These are phyloP conservation scores for Tetanocera ferruginea DNA, from an alignment of 2,888 invertebrate genomes.

Conservation along the genomic window DNA sequence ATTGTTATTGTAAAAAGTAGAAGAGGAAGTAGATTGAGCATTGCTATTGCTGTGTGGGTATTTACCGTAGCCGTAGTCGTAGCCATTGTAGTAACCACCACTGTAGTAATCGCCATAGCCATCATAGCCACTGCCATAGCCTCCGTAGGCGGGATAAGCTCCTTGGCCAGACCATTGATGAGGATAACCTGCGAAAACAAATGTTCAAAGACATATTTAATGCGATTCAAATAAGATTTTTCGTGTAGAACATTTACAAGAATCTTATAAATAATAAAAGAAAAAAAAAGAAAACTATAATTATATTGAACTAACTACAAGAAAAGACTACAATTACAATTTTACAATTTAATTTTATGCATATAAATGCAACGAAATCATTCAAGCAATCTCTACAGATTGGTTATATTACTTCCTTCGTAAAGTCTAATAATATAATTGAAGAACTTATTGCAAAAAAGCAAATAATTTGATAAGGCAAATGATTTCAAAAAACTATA, in stretches of 20 bases:
- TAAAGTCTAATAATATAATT: too few species aligned
- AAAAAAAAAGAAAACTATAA: background rate
- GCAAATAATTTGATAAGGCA: too few species aligned
- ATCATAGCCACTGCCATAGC: conserved; percentile 75
- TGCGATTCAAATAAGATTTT: background rate
- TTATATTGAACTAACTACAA: too few species aligned
- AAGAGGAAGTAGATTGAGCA: conserved; percentile 59
- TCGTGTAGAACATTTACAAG: background rate
- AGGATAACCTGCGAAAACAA: conserved; percentile 59
- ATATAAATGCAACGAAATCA: background rate
- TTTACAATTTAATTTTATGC: too few species aligned
- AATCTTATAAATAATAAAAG: background rate
- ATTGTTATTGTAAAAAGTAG: conserved; percentile 67
- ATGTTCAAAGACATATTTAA: background rate
- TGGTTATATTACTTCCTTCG: too few species aligned
- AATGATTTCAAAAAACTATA: too few species aligned
- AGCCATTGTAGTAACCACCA: conserved; percentile 74
- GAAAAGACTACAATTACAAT: too few species aligned
- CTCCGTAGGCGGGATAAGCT: conserved; percentile 80
- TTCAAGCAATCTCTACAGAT: background rate
- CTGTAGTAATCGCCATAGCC: conserved; percentile 82
- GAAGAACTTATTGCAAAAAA: too few species aligned
- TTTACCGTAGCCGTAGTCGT: conserved; percentile 76
- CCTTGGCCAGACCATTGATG: conserved; percentile 72
- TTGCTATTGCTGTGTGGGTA: conserved; percentile 66